A percentile compares a stretch with the other conserved stretches of the same genome.
Conservation (phyloP, 2,113 vertebrate species). For the Thunnus thynnus region DNA sequence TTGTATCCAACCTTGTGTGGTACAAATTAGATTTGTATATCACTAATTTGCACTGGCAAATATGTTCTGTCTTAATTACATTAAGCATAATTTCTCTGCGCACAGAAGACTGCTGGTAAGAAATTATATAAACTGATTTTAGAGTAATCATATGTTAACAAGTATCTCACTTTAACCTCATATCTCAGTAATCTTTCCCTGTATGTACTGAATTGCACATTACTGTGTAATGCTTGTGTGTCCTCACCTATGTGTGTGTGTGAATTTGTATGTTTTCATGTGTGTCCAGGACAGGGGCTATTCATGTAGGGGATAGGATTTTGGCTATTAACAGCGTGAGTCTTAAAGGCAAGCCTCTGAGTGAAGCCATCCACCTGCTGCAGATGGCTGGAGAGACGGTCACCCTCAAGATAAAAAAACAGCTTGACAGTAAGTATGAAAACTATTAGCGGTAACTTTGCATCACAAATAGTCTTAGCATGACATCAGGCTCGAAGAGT, state of each 20-base stretch:
- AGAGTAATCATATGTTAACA: too few relatives aligned
- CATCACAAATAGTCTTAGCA: too few relatives aligned
- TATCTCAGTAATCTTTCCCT: neutral
- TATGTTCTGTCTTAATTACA: too few relatives aligned
- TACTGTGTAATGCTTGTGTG: neutral
- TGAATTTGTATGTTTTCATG: neutral
- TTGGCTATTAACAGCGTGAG: slow-evolving; percentile 96
- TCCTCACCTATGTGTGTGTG: neutral
- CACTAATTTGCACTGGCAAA: too few relatives aligned
- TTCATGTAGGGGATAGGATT: slow-evolving; percentile 95
- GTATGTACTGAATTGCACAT: neutral
- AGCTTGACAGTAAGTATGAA: slow-evolving; percentile 88
- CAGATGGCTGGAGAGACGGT: slow-evolving; percentile 97
- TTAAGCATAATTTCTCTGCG: too few relatives aligned
- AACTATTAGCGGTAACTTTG: neutral
- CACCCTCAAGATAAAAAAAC: slow-evolving; percentile 97
- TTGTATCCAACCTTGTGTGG: too few relatives aligned
- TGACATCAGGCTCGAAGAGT: too few relatives aligned
- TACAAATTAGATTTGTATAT: neutral
- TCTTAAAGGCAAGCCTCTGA: slow-evolving; percentile 96
- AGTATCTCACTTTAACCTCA: neutral
- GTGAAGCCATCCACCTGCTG: slow-evolving; percentile 96
- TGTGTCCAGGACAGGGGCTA: slow-evolving; percentile 92
- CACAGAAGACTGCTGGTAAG: too few relatives aligned
- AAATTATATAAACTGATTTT: neutral